Evolutionary conservation across 2,888 invertebrate species (phyloP), one percentile per base, ranked within the genome.

Genomic region (Allygus modestus): DNA sequence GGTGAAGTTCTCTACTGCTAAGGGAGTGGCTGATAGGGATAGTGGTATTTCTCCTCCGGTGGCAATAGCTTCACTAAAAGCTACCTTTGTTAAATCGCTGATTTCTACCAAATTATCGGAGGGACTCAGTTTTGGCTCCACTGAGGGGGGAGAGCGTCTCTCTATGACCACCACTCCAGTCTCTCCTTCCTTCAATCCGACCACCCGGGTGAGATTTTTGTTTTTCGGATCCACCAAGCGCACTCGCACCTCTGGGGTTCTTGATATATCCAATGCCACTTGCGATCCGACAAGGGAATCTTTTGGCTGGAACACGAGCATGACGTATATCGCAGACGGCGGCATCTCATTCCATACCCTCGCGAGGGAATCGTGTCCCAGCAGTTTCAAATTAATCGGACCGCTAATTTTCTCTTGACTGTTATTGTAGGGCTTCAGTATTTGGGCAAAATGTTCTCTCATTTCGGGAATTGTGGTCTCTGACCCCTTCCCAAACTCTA

Each of bases 221-320:
- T 92, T 86, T 17, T 28, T 73, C 11, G 43, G 43, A 41, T 73
- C 28, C 7, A 73, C 73, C 20, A 43, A 73, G 0, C 93, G 92
- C 17, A 96, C 91, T 85, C 90, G 90, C 17, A 95, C 89, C 85
- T 92, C 90, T 75, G 91, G 91, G 86, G 93, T 92, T 75, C 92
- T 92, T 88, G 92, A 91, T 58, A 95, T 91, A 89, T 95, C 94
- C 69, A 96, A 90, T 41, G 93, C 92, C 31, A 96, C 91, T 91
- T 95, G 93, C 58, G 93, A 91, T 0, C 95, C 96, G 43, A 92
- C 85, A 79, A 92, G 93, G 0, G 94, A 93, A 87, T 93, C 92
- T 11, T 90, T 91, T 84, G 92, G 90, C 90, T 96, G 95, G 88
- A 95, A 93, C 31, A 96, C 91, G 17, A 96, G 89, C 88, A 96